Evolutionary conservation across 1,140 invertebrate species (phyloP), one percentile per base, ranked within the genome.

Genomic region (Hycleus cichorii): DNA sequence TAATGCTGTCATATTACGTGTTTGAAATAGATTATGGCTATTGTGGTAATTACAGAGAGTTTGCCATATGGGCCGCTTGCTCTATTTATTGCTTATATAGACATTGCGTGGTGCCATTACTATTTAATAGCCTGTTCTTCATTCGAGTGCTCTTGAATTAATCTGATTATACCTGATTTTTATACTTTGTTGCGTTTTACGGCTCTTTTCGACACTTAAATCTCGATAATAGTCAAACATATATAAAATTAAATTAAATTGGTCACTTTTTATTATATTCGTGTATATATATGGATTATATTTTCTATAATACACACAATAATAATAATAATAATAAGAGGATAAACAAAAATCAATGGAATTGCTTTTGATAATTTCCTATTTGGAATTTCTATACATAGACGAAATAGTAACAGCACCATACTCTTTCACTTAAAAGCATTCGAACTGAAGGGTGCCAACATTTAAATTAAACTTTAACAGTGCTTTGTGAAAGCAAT

Each of bases 1-100:
- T 71, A 71, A 71, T 67, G 68, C 68, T 69, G 68, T 69, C 68
- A 66, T 68, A 70, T 70, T 71, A 71, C 69, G 69, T 71, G 69
- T 71, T 67, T 58, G 63, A 67, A 70, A 71, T 71, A 71, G 69
- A 71, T 71, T 70, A 71, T 71, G 65, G 69, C 65, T 67, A 67
- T 69, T 71, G 69, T 62, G 58, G 69, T 71, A 69, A 71, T 71
- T 71, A 71, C 66, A 62, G 53, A 52, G 68, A 32, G 32, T 32
- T 64, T 65, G 66, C 68, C 68, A 66, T 69, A 68, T 71, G 68
- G 66, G 68, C 63, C 63, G 50, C 49, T 58, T 48, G 56, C 53
- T 49, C 54, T 60, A 61, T 65, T 65, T 66, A 63, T 66, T 63
- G 57, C 57, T 56, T 55, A 50, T 54, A 55, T 63, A 55, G 48